Base-by-base conservation (phyloP, 2,113 vertebrate genomes). In the Pandion haliaetus region DNA sequence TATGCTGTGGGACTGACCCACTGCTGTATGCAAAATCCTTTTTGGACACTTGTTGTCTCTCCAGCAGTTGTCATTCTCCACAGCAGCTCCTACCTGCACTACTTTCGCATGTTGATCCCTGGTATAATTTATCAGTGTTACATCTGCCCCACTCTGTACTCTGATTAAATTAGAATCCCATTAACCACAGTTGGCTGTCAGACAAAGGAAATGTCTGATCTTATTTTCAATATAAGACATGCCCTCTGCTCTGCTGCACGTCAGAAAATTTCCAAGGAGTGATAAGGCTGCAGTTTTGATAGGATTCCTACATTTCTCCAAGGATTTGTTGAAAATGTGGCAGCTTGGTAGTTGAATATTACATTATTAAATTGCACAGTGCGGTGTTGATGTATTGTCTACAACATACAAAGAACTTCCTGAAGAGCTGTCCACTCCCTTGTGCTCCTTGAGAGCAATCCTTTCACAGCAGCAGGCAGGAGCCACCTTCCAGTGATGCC, bases 161-260 rank as follows among this genome's bases (percentile, higher is more conserved):
- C 80, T 92, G 94, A 92, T 95, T 95, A 84, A 88, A 95, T 96
- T 96, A 97, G 93, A 96, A 92, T 94, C 59, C 86, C 67, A 95
- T 94, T 96, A 95, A 70, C 63, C 59, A 89, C 50, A 70, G 50
- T 38, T 88, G 83, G 88, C 88, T 96, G 93, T 94, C 83, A 95
- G 93, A 84, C 72, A 94, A 92, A 94, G 93, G 93, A 94, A 95
- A 84, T 38, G 72, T 45, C 83, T 95, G 94, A 90, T 95, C 83
- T 92, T 92, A 71, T 92, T 96, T 92, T 86, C 83, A 88, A 19
- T 84, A 55, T 70, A 44, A 92, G 94, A 59, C 50, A 38, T 94
- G 86, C 58, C 91, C 93, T 91, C 76, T 91, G 83, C 86, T 74
- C 80, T 95, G 50, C 76, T 2, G 10, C 67, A 67, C 2, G 0